Evolutionary conservation across 2,113 vertebrate species (phyloP), one percentile per base, ranked within the genome.

Genomic region (Tretioscincus oriximinensis): DNA sequence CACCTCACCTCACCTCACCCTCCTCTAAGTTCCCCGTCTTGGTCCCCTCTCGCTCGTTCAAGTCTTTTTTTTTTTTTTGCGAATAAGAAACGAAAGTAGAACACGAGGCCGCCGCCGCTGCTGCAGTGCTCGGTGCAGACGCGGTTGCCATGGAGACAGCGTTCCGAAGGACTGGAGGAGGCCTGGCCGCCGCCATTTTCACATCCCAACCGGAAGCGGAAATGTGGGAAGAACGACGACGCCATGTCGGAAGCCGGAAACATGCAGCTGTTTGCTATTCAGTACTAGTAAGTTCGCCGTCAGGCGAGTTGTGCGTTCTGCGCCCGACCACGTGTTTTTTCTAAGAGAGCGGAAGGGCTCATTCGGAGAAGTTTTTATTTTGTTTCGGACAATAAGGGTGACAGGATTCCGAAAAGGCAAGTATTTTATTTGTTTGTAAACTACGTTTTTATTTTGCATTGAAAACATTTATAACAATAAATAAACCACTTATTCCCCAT

Each of bases 71-170:
- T 61, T 22, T 61, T 22, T 61, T 7, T 41, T 21, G 5, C 26
- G 7, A 64, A 64, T 22, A 24, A 9, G 24, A 24, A 41, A 54
- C 35, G 35, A 68, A 49, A 18, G 2, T 1, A 7, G 16, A 29
- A 35, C 7, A 4, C 9, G 67, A 8, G 1, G 41, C 35, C 35
- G 35, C 35, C 5, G 35, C 35, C 5, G 35, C 35, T 41, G 35
- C 35, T 41, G 35, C 35, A 41, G 35, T 41, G 35, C 35, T 5
- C 35, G 35, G 35, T 41, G 35, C 5, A n/a, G 64, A 45, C 10
- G 2, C 18, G 1, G 90, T 88, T n/a, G 74, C 78, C 71, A 2
- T 51, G 80, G 84, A 49, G 72, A 92, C 87, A 51, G 83, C 73
- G 69, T 78, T 63, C 4, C 4, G 1, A n/a, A 20, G 31, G 8